Evolutionary conservation across 2,797 vertebrate species (phyloP).

Genomic region (Sebastes melanostomus): DNA sequence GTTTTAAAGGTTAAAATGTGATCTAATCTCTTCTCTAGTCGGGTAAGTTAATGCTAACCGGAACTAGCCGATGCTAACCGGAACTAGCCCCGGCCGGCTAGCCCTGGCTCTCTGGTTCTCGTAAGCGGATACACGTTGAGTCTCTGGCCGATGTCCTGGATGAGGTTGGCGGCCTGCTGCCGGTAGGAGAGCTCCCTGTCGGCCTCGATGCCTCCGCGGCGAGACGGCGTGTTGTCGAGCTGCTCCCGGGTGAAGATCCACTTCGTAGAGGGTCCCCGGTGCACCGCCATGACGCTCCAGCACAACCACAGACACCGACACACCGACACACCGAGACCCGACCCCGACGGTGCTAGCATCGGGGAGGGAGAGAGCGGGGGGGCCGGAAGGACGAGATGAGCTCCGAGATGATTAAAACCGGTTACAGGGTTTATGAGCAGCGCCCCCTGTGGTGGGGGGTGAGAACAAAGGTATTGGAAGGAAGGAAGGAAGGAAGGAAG

Average conservation of each 20-base stretch:
- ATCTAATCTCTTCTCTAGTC: no score
- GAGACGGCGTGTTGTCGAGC: constrained; percentile 93
- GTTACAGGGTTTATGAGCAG: not conserved
- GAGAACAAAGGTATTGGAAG: no score
- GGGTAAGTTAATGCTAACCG: no score
- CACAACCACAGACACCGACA: no score
- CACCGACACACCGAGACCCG: no score
- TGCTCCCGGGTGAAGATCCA: constrained; percentile 98
- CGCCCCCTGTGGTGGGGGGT: not conserved
- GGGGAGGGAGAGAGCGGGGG: constrained; percentile 57
- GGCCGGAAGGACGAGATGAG: constrained; percentile 50
- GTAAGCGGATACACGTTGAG: constrained; percentile 96
- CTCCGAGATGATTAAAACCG: not conserved
- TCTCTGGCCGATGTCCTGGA: constrained; percentile 97
- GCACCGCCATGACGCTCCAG: constrained; percentile 84
- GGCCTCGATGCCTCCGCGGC: constrained; percentile 92
- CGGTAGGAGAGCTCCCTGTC: constrained; percentile 96
- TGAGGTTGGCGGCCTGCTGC: constrained; percentile 96
- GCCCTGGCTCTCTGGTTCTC: not conserved
- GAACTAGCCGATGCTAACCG: constrained; percentile 2
- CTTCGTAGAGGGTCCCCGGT: constrained; percentile 88
- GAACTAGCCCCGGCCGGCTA: constrained; percentile 23
- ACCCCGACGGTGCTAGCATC: constrained; percentile 69
- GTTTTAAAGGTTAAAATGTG: fast-evolving
- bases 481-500: no score